Evolutionary conservation across 2,888 invertebrate genomes (phyloP).

Genomic region (Mythimna loreyi): DNA sequence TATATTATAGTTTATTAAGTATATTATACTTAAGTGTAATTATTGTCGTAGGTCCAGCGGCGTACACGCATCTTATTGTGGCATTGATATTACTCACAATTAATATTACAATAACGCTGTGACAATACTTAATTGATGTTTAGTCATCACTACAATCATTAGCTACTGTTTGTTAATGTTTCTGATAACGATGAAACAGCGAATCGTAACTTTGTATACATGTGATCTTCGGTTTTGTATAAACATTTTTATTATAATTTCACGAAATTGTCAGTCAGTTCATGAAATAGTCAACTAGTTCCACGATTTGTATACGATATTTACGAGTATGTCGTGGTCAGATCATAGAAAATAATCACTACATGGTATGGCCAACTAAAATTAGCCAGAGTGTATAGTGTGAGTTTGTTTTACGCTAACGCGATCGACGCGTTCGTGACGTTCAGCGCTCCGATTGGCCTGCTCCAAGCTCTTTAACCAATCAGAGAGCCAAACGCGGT

Average conservation of each 20-base stretch:
- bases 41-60: constrained; percentile 1
- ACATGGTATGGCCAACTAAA: too few relatives aligned
- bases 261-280: background rate
- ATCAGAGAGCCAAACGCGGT: too few relatives aligned
- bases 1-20: too few relatives aligned
- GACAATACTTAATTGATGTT: constrained; percentile 10
- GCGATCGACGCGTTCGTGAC: too few relatives aligned
- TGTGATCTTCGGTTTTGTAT: background rate
- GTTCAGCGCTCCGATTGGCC: too few relatives aligned
- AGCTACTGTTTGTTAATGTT: background rate
- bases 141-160: background rate
- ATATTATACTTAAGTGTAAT: too few relatives aligned
- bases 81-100: background rate
- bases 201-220: background rate
- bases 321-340: too few relatives aligned
- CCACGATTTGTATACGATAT: background rate
- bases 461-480: too few relatives aligned
- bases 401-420: too few relatives aligned
- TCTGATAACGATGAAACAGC: background rate
- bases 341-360: too few relatives aligned
- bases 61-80: background rate
- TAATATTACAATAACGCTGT: background rate
- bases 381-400: too few relatives aligned
- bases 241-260: background rate
- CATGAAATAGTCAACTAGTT: background rate